A percentile compares a stretch with the other conserved stretches of the same genome.
Conservation (phyloP, 2,797 vertebrate genomes). For the Siniperca scherzeri region DNA sequence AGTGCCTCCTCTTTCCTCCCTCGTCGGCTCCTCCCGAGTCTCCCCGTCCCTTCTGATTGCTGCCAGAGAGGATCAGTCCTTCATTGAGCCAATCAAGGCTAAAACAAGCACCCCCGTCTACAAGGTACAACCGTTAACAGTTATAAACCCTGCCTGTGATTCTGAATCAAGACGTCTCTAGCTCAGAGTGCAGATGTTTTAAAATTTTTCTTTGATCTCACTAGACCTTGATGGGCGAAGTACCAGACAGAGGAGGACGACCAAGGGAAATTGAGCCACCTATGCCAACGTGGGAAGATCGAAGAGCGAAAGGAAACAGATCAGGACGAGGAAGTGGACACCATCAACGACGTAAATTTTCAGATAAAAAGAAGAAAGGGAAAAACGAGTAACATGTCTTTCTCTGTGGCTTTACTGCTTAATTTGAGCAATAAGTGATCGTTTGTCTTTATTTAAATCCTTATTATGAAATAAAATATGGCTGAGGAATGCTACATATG, state of each 20-base stretch:
- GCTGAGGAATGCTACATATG: neutral
- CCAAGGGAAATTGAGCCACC: constrained; percentile 91
- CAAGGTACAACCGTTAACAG: constrained; percentile 82
- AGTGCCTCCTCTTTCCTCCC: constrained; percentile 71
- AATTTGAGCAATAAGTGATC: constrained; percentile 13
- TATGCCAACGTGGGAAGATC: constrained; percentile 88
- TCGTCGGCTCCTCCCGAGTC: constrained; percentile 73
- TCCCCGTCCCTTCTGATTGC: constrained; percentile 87
- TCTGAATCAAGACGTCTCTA: neutral
- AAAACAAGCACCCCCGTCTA: constrained; percentile 85
- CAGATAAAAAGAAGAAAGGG: constrained; percentile 83
- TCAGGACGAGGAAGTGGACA: constrained; percentile 64
- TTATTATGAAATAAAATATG: constrained; percentile 23
- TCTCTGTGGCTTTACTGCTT: neutral
- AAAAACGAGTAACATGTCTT: constrained; percentile 66
- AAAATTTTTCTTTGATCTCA: constrained; percentile 8
- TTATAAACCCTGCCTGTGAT: neutral
- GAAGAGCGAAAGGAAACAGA: constrained; percentile 78
- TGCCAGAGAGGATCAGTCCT: constrained; percentile 88
- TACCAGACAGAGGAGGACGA: constrained; percentile 92
- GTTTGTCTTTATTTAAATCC: constrained; percentile 35
- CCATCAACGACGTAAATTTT: constrained; percentile 63
- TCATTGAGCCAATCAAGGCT: constrained; percentile 84
- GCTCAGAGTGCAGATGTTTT: neutral
- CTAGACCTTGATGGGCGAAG: constrained; percentile 88